These are phyloP conservation scores for Lochmaea crataegi DNA, from an alignment of 2,888 invertebrate species.

Conservation along the genomic window DNA sequence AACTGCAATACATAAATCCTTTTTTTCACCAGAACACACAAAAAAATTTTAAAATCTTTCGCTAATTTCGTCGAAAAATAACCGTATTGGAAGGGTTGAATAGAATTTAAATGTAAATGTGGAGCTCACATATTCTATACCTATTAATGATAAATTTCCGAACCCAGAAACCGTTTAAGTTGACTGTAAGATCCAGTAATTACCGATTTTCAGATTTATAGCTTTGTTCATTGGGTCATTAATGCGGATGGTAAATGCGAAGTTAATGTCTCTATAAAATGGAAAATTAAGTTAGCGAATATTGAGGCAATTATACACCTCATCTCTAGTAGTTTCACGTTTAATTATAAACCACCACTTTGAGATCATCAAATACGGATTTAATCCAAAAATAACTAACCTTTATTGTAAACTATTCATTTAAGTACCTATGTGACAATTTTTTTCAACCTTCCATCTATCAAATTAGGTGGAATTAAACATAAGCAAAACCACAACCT, in stretches of 20 bases:
- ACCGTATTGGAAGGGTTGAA: no score
- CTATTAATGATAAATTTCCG: slow-evolving; percentile 29
- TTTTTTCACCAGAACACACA: no score
- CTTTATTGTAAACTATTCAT: no score
- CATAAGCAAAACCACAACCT: no score
- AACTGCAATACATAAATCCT: no score
- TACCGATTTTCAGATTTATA: slow-evolving; percentile 40
- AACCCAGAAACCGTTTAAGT: slow-evolving; percentile 24
- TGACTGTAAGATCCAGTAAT: slow-evolving; percentile 35
- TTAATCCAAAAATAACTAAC: no score
- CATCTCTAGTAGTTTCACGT: slow-evolving; percentile 31
- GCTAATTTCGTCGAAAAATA: no score
- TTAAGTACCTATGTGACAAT: no score
- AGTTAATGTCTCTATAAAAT: slow-evolving; percentile 41
- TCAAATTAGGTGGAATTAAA: no score
- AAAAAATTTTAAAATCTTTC: no score
- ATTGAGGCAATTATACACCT: slow-evolving; percentile 34
- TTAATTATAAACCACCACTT: slow-evolving; percentile 24
- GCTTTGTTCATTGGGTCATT: slow-evolving; percentile 38
- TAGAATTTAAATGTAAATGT: no score
- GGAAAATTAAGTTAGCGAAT: slow-evolving; percentile 42
- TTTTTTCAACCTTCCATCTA: no score
- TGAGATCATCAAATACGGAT: neutral
- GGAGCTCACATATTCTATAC: slow-evolving; percentile 18
- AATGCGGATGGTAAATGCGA: slow-evolving; percentile 41